Base-by-base conservation (phyloP, 2,113 vertebrate species). In the Vulpes vulpes region DNA sequence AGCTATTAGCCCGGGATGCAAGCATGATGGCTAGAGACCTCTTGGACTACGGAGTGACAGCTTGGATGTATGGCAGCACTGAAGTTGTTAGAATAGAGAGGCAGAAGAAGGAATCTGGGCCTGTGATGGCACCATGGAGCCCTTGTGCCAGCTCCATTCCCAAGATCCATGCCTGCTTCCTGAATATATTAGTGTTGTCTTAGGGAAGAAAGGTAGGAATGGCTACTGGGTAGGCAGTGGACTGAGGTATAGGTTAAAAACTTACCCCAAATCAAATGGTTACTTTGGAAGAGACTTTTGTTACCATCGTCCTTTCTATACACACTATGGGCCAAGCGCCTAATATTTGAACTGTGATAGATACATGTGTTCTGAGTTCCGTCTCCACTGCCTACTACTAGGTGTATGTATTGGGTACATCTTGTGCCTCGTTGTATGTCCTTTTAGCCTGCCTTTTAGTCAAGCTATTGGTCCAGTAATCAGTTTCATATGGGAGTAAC, bases 271-370 rank as follows among this genome's bases (percentile, higher is more conserved):
- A 43, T 43, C 43, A 43, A 43, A 43, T 43, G 43, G 43, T 43
- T 43, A 43, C 43, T 43, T 43, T 43, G 43, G 43, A 43, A 43
- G 43, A 43, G 43, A 43, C 43, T 43, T 43, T 7, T 43, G 43
- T 43, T 43, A 0, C 43, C 43, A 43, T 43, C 8, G 43, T 43
- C 43, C 43, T 43, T 43, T 43, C 43, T 43, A 43, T 86, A n/a
- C 9, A 65, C 2, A 25, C 59, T 83, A 7, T 49, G 6, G 89
- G 16, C n/a, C 55, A 85, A 94, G 38, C n/a, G 14, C 43, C 86
- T 60, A 17, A 22, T 88, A 80, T 95, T 96, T 93, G 22, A 93
- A n/a, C 78, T 93, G 17, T 71, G 62, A 73, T 79, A 94, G 73
- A 53, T 64, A 86, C 20, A 53, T 2, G 10, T 60, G 60, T 55